Conservation (phyloP, 1,140 invertebrate species). For the Drosophila pseudoananassae region DNA sequence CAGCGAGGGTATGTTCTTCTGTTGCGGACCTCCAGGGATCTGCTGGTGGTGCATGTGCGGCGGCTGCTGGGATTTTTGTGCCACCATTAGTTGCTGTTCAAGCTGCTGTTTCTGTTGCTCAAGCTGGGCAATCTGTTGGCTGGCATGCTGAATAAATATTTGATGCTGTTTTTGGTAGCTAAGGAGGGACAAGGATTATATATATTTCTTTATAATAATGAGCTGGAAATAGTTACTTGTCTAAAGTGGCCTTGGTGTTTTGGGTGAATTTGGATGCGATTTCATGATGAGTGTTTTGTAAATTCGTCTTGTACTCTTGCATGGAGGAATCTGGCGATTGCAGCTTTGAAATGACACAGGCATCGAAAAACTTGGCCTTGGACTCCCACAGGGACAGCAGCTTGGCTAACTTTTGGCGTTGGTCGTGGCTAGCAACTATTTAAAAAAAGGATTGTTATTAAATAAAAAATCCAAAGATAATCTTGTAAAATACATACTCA, state of each 20-base stretch:
- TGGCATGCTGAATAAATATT: conserved; percentile 95
- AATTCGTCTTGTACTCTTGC: conserved; percentile 92
- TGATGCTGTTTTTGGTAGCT: conserved; percentile 96
- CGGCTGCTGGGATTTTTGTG: conserved; percentile 55
- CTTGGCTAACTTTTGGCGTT: conserved; percentile 95
- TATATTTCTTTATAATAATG: conserved; percentile 13
- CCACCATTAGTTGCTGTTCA: conserved; percentile 87
- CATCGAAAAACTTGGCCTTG: conserved; percentile 96
- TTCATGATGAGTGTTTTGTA: conserved; percentile 91
- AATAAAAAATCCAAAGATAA: not conserved
- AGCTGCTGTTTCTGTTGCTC: conserved; percentile 92
- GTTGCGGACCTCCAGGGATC: conserved; percentile 26
- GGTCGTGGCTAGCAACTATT: conserved; percentile 91
- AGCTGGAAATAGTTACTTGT: conserved; percentile 85
- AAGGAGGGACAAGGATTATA: not conserved
- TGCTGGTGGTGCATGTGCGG: conserved; percentile 40
- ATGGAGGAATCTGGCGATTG: conserved; percentile 91
- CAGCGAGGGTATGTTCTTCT: conserved; percentile 64
- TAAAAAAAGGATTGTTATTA: conserved; percentile 5
- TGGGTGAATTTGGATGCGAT: conserved; percentile 91
- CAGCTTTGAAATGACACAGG: conserved; percentile 92
- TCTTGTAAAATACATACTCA: conserved; percentile 85
- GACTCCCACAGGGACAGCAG: conserved; percentile 97
- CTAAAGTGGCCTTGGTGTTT: conserved; percentile 90
- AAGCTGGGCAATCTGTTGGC: conserved; percentile 93